phyloP scores from a whole-genome alignment of 2,888 invertebrate genomes.

The Gryllus longicercus region DNA sequence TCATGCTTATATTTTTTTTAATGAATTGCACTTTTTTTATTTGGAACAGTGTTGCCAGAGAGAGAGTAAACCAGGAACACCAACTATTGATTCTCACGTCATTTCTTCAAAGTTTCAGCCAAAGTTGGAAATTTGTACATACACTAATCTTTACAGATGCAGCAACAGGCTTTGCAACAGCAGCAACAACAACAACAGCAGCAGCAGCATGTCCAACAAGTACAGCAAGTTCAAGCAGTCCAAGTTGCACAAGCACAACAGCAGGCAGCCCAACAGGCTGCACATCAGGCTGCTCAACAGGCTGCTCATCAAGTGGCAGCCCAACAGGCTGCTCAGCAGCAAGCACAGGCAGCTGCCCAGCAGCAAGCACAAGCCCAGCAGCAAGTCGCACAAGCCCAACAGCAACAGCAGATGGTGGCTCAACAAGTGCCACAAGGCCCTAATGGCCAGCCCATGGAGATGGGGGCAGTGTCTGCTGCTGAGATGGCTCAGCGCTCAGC shows the following conservation, averaged over 20 bases:
- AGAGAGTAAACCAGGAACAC: no score
- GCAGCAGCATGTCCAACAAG: neutral
- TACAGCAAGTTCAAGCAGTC: neutral
- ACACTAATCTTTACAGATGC: neutral
- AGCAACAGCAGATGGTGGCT: neutral
- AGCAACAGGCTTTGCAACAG: neutral
- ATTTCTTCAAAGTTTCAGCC: no score
- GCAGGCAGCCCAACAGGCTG: neutral
- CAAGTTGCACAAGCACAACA: slow-evolving; percentile 18
- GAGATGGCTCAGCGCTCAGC: neutral
- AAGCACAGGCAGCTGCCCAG: neutral
- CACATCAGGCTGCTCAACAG: neutral
- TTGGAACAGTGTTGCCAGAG: no score
- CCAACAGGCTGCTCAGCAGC: neutral
- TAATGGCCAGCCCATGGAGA: slow-evolving; percentile 19
- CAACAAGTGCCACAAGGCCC: neutral
- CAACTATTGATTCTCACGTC: no score
- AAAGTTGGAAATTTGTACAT: no score
- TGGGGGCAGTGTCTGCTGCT: slow-evolving; percentile 3
- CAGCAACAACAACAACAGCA: neutral
- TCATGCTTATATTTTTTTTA: no score
- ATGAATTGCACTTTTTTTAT: no score
- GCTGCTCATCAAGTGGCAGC: neutral
- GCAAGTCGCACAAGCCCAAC: neutral
- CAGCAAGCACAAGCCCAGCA: neutral